Evolutionary conservation across 2,888 invertebrate species (phyloP).

Genomic region (Nasonia oneida): DNA sequence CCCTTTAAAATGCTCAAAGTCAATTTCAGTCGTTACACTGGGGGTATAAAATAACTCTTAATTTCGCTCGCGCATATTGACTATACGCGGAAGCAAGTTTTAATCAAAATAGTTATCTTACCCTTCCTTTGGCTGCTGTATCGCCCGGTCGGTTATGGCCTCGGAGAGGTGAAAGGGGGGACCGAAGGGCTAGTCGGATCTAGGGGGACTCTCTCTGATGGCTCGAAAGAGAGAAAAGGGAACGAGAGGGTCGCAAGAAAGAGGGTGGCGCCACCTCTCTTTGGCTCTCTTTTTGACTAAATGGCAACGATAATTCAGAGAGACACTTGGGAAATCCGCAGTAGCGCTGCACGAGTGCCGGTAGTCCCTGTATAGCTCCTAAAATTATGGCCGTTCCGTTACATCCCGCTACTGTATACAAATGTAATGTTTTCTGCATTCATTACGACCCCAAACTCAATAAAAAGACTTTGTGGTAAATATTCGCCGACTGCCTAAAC

Average conservation of each 20-base stretch:
- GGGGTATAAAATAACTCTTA: conserved; percentile 54
- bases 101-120: conserved; percentile 58
- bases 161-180: conserved; percentile 33
- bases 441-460: too few relatives aligned
- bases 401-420: not conserved
- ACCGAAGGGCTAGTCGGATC: conserved; percentile 43
- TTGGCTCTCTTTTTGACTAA: conserved; percentile 52
- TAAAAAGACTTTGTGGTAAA: too few relatives aligned
- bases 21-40: conserved; percentile 43
- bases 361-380: not conserved
- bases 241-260: conserved; percentile 29
- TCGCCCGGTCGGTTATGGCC: conserved; percentile 4
- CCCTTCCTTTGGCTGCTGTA: conserved; percentile 1
- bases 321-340: conserved; percentile 64
- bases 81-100: conserved; percentile 50
- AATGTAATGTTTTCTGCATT: not conserved
- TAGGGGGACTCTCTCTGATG: conserved; percentile 27
- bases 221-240: conserved; percentile 5
- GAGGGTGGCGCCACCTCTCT: conserved; percentile 29
- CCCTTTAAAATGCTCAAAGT: conserved; percentile 46
- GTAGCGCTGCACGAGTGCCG: not conserved
- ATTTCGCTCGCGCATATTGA: conserved; percentile 48
- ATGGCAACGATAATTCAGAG: conserved; percentile 63
- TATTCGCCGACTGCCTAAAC: too few relatives aligned
- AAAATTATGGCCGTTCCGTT: conserved; percentile 21